phyloP scores from a whole-genome alignment of 2,888 invertebrate genomes.

The Tenthredo distinguenda region DNA sequence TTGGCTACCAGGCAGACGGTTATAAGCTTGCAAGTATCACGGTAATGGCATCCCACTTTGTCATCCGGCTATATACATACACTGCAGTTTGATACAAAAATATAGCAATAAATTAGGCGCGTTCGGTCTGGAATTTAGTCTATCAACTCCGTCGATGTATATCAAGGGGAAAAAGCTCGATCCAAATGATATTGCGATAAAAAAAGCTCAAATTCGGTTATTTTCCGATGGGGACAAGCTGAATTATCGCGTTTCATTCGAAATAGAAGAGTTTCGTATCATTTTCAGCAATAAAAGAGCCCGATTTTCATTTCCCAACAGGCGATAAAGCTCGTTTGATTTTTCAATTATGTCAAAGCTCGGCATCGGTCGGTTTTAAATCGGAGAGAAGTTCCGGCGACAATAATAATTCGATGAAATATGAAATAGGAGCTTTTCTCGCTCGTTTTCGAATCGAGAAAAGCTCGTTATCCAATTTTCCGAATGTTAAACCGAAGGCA shows the following conservation, averaged over 20 bases:
- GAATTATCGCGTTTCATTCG: background rate
- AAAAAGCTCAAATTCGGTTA: background rate
- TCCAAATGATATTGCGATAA: background rate
- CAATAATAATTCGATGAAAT: no score
- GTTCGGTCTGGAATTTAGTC: background rate
- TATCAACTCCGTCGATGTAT: background rate
- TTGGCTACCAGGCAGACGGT: slow-evolving; percentile 25
- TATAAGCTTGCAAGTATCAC: slow-evolving; percentile 4
- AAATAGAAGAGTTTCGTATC: background rate
- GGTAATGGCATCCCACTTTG: background rate
- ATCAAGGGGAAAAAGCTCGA: background rate
- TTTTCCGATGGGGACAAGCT: background rate
- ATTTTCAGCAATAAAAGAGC: background rate
- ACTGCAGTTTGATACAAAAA: background rate
- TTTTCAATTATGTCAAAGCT: background rate
- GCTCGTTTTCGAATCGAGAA: background rate
- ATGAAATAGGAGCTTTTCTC: background rate
- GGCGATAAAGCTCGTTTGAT: background rate
- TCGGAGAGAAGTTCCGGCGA: background rate
- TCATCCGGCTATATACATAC: background rate
- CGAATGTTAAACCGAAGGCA: background rate
- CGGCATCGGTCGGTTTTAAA: background rate
- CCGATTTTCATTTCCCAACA: no score
- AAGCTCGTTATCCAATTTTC: background rate
- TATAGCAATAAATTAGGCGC: background rate